phyloP scores from a whole-genome alignment of 2,113 vertebrate genomes.

The Nicator chloris region DNA sequence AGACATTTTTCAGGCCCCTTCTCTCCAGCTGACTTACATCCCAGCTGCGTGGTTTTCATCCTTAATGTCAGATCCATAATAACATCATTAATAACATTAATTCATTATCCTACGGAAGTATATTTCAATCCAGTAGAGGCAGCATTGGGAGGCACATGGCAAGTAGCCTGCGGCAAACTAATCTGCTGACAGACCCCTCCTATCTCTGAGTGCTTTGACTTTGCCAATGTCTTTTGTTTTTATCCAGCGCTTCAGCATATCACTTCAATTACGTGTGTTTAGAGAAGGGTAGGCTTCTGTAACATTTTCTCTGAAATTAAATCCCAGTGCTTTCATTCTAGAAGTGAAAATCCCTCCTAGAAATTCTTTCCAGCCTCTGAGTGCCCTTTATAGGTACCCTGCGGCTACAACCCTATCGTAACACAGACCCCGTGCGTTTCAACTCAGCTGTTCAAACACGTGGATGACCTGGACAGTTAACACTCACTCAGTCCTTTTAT shows the following conservation, averaged over 20 bases:
- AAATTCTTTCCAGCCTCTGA: conserved; percentile 28
- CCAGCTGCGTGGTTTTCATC: not conserved
- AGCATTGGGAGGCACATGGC: not conserved
- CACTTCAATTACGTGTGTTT: not conserved
- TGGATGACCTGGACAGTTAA: not conserved
- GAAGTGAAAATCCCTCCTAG: conserved; percentile 31
- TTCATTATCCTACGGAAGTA: not conserved
- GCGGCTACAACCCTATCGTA: not conserved
- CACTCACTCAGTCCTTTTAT: not conserved
- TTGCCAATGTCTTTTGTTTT: not conserved
- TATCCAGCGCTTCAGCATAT: not conserved
- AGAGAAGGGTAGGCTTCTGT: not conserved
- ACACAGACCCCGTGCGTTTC: not conserved
- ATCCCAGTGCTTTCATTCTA: conserved; percentile 7
- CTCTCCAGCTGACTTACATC: not conserved
- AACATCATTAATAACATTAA: not conserved
- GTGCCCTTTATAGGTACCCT: not conserved
- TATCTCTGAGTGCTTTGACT: not conserved
- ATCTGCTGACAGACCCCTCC: not conserved
- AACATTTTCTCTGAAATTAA: conserved; percentile 26
- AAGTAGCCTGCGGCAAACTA: not conserved
- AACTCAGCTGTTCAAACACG: conserved; percentile 13
- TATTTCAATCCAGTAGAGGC: not conserved
- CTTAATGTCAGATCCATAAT: not conserved
- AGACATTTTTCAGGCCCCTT: not conserved